Base-by-base conservation (phyloP, 2,888 invertebrate genomes). In the Acrobasis consociella region DNA sequence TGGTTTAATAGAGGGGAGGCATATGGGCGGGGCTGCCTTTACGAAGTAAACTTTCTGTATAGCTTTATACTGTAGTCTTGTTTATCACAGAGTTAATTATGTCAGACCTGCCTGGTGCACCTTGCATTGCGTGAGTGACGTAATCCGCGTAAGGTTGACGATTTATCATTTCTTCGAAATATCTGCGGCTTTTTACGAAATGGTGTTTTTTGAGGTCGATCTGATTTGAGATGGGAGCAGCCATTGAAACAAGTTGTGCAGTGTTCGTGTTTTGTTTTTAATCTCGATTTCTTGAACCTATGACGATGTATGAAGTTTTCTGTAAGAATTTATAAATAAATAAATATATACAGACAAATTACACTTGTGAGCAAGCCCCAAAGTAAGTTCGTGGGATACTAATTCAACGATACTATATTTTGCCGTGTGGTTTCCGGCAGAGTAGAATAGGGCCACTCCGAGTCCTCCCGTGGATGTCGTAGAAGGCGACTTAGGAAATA, bases 11-110 rank as follows among this genome's bases (percentile, higher is more conserved):
- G 8, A 31, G 0, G 22, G 22, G 22, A 22, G 22, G 22, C 22
- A 1, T 22, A 2, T 22, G 22, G 22, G n/a, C n/a, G n/a, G n/a
- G 31, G 31, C 31, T 31, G 8, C 31, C 31, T 13, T 5, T 13
- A 13, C 15, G 17, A 2, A 52, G 52, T 52, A 9, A 13, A 31
- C 31, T 2, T 56, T 56, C 42, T 56, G 42, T 42, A 11, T 46
- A n/a, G 39, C 56, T 10, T 39, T 56, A 16, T 56, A 42, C 42
- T 56, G 17, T 16, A 11, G 3, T 13, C 11, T 56, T 56, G 56
- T 56, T 56, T 56, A 56, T 56, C 42, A 56, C 42, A 39, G 17
- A 56, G 39, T 42, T 56, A 56, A 56, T 56, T 46, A 56, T 56
- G 56, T 13, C 56, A 42, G 42, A 42, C 46, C 56, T 56, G 56